A percentile compares a stretch with the other conserved stretches of the same genome.
These are phyloP conservation scores for Catharus bicknelli DNA, from an alignment of 2,113 vertebrate species.

Conservation along the genomic window DNA sequence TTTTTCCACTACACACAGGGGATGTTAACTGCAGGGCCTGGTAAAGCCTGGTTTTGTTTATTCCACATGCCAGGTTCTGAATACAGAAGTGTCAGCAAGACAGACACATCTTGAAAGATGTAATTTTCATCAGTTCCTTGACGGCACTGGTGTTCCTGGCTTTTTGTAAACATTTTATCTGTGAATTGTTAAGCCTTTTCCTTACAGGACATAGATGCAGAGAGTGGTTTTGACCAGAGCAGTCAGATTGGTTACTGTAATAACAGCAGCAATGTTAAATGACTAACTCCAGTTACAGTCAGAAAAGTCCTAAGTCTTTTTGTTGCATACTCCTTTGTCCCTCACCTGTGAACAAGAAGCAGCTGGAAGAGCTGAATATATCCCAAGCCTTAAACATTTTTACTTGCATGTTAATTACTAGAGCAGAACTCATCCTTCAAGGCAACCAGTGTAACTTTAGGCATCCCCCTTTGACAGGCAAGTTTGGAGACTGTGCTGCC, in stretches of 20 bases:
- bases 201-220: neutral
- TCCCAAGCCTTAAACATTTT: neutral
- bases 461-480: neutral
- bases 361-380: neutral
- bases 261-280: neutral
- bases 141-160: rapidly evolving
- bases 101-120: neutral
- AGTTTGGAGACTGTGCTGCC: neutral
- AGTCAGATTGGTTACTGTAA: neutral
- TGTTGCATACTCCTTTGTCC: neutral
- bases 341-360: neutral
- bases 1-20: constrained; percentile 73
- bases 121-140: neutral
- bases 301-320: neutral
- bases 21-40: constrained; percentile 69
- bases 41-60: constrained; percentile 67
- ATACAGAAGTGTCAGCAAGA: neutral
- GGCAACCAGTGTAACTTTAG: neutral
- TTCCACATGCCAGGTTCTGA: constrained; percentile 56
- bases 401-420: neutral
- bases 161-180: neutral
- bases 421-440: neutral
- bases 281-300: neutral
- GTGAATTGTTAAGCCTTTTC: neutral
- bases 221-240: neutral